Evolutionary conservation across 92 coral and sea anemone species (phyloP).

Genomic region (Phenganax stokvisi): DNA sequence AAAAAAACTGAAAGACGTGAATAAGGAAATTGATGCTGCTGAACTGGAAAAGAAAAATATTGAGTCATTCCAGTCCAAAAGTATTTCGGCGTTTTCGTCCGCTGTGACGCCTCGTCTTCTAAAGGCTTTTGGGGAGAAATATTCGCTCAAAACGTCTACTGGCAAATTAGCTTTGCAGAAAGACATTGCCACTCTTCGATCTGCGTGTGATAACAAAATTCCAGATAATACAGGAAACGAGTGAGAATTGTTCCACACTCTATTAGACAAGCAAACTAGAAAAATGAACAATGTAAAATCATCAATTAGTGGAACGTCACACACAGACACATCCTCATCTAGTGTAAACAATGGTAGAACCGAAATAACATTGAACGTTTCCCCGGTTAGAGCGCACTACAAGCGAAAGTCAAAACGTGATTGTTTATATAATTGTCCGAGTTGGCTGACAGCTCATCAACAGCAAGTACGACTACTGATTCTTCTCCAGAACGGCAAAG

Average conservation of each 20-base stretch:
- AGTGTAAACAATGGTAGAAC: background rate
- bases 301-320: slow-evolving; percentile 28
- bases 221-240: slow-evolving; percentile 29
- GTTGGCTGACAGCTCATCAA: background rate
- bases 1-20: slow-evolving; percentile 39
- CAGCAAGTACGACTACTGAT: background rate
- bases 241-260: slow-evolving; percentile 28
- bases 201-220: slow-evolving; percentile 47
- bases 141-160: slow-evolving; percentile 14
- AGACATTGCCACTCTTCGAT: slow-evolving; percentile 47
- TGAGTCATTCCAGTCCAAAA: slow-evolving; percentile 48
- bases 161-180: slow-evolving; percentile 46
- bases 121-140: slow-evolving; percentile 44
- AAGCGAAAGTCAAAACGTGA: slow-evolving; percentile 12
- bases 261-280: slow-evolving; percentile 29
- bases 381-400: background rate
- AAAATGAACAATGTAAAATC: slow-evolving; percentile 36
- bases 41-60: slow-evolving; percentile 48
- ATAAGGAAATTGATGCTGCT: slow-evolving; percentile 46
- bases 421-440: background rate
- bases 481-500: slow-evolving; percentile 1
- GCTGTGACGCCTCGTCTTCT: slow-evolving; percentile 46
- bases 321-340: slow-evolving; percentile 6
- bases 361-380: slow-evolving; percentile 1
- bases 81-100: slow-evolving; percentile 48